Evolutionary conservation across 2,113 vertebrate species (phyloP).

Genomic region (Macrotis lagotis): DNA sequence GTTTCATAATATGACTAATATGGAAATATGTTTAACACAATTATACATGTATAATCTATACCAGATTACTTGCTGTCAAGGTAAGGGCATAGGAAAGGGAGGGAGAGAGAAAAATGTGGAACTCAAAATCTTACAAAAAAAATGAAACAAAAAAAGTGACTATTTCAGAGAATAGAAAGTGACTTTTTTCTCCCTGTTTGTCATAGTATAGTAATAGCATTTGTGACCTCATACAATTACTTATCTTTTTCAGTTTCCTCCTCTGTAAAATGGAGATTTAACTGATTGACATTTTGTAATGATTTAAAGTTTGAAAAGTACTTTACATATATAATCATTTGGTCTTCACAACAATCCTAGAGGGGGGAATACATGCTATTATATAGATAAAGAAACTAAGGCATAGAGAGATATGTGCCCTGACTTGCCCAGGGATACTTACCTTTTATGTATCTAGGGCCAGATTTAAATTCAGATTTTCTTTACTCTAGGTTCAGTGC

Average conservation of each 20-base stretch:
- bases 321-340: background rate
- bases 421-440: background rate
- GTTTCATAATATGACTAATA: too few species aligned
- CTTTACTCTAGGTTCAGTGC: background rate
- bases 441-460: background rate
- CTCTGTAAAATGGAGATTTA: background rate
- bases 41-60: too few species aligned
- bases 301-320: background rate
- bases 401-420: background rate
- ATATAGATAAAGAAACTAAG: background rate
- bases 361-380: background rate
- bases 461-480: background rate
- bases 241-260: background rate
- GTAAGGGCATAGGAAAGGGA: too few species aligned
- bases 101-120: too few species aligned
- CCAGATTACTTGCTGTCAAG: too few species aligned
- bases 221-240: background rate
- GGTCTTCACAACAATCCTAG: background rate
- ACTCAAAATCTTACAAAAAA: too few species aligned
- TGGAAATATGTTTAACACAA: too few species aligned
- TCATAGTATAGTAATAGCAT: background rate
- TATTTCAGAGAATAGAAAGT: background rate
- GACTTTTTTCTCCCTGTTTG: background rate
- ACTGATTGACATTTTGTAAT: background rate
- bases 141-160: too few species aligned